These are phyloP conservation scores for Aptenodytes forsteri DNA, from an alignment of 2,113 vertebrate genomes.

Conservation along the genomic window DNA sequence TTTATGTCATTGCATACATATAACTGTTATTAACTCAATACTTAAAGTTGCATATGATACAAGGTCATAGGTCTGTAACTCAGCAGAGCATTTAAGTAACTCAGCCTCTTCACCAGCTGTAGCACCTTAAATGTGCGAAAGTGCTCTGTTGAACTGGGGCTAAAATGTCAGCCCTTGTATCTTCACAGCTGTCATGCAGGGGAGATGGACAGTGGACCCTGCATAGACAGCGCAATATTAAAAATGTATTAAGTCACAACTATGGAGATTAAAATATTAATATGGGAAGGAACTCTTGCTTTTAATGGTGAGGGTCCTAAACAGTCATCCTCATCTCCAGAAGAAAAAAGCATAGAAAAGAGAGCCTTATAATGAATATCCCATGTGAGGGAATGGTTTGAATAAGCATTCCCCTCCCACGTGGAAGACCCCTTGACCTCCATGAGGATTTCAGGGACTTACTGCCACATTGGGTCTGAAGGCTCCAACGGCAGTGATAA, in stretches of 20 bases:
- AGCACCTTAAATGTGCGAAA: background rate
- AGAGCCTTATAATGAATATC: background rate
- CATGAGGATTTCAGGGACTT: background rate
- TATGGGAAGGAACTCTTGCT: background rate
- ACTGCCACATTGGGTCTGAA: background rate
- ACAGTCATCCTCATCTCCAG: background rate
- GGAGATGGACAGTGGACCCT: background rate
- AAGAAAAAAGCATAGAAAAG: background rate
- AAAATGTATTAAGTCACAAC: background rate
- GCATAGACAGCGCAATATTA: background rate
- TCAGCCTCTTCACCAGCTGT: background rate
- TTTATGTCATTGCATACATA: background rate
- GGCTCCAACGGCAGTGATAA: background rate
- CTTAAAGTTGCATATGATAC: background rate
- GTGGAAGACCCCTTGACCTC: slow-evolving; percentile 29
- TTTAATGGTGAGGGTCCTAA: background rate
- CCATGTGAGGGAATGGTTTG: background rate
- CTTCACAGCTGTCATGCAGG: background rate
- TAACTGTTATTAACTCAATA: background rate
- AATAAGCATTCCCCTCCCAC: slow-evolving; percentile 3
- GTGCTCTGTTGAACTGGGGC: background rate
- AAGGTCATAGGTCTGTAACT: slow-evolving; percentile 3
- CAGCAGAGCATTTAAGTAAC: slow-evolving; percentile 1
- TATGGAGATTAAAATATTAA: background rate
- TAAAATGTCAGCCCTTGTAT: background rate